Percentiles rank a stretch among this genome's conserved stretches.
Evolutionary conservation across 2,888 invertebrate species (phyloP).

Genomic region (Apamea crenata): DNA sequence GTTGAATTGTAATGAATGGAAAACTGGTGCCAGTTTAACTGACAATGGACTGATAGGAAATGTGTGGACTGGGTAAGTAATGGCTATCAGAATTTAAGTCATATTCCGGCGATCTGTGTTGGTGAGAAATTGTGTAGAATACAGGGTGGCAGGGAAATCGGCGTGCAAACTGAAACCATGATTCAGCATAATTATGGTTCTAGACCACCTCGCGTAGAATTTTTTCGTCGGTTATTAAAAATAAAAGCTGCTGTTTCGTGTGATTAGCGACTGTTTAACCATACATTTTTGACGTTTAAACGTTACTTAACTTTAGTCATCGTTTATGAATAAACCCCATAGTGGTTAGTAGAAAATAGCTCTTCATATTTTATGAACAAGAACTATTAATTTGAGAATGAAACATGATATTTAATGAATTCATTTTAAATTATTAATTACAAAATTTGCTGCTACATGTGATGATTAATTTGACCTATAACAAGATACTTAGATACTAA

Average conservation of each 20-base stretch:
- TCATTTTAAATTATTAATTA: slow-evolving; percentile 14
- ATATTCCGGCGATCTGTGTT: background rate
- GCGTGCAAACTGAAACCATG: no score
- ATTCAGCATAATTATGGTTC: no score
- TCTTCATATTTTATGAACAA: background rate
- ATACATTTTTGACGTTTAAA: no score
- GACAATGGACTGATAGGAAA: slow-evolving; percentile 24
- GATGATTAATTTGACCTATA: background rate
- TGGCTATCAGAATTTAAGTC: background rate
- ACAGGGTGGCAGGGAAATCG: no score
- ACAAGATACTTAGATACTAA: no score
- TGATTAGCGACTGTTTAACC: no score
- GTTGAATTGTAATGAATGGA: slow-evolving; percentile 27
- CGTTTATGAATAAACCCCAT: no score
- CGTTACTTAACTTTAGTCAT: no score
- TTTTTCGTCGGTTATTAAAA: no score
- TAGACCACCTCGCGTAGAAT: no score
- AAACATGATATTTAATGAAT: background rate
- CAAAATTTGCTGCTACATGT: background rate
- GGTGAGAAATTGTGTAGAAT: background rate
- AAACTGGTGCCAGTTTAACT: slow-evolving; percentile 12
- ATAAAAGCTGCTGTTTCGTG: no score
- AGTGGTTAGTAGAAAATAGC: background rate
- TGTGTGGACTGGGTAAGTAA: background rate
- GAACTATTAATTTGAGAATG: background rate